phyloP scores from a whole-genome alignment of 2,113 vertebrate species.

The Cathartes aura region DNA sequence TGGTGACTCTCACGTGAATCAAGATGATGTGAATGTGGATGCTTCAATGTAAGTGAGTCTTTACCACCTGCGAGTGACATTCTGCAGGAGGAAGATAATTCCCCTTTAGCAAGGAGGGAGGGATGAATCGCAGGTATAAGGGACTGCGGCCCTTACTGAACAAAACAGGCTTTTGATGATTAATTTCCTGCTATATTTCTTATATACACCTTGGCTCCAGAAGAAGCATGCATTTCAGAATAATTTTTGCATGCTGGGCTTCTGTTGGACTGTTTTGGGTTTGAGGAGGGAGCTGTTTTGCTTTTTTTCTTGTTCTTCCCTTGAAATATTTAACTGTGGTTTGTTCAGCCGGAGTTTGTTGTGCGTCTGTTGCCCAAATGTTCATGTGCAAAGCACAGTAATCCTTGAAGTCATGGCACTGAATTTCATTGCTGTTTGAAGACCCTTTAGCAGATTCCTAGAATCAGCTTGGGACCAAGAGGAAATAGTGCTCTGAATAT shows the following conservation, averaged over 20 bases:
- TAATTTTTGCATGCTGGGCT: neutral
- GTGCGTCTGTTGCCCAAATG: neutral
- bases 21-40: neutral
- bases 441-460: neutral
- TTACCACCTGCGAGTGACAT: neutral
- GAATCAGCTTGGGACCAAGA: slow-evolving; percentile 1
- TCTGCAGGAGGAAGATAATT: neutral
- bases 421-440: neutral
- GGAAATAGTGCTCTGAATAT: neutral
- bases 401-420: slow-evolving; percentile 14
- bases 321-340: neutral
- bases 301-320: neutral
- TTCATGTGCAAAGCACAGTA: neutral
- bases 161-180: neutral
- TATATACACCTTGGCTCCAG: neutral
- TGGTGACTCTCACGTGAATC: neutral
- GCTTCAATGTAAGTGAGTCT: neutral
- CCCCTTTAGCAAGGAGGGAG: neutral
- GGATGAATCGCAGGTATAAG: neutral
- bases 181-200: neutral
- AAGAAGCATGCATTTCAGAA: neutral
- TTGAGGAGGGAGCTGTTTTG: neutral
- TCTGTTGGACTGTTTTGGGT: neutral
- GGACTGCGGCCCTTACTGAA: neutral
- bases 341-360: neutral